Evolutionary conservation across 2,113 vertebrate genomes (phyloP).

Genomic region (Zapus hudsonius): DNA sequence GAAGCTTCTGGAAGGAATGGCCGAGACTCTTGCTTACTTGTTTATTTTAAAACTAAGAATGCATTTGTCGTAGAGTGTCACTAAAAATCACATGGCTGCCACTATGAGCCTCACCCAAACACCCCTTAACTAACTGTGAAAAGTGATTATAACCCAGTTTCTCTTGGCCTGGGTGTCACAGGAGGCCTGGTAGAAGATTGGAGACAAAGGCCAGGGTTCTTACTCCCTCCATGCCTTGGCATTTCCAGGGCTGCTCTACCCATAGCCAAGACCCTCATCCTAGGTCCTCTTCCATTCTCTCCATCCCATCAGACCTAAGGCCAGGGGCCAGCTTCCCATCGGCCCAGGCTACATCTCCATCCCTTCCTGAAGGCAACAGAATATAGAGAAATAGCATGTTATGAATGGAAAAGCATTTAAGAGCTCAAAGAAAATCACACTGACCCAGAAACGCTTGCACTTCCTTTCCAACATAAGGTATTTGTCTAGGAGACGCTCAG

Average conservation of each 20-base stretch:
- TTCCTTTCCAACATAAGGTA: accelerated
- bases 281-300: not conserved
- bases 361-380: not conserved
- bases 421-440: not conserved
- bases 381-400: not conserved
- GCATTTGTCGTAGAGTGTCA: too few species aligned
- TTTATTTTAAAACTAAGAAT: conserved; percentile 7
- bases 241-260: not conserved
- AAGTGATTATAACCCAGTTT: not conserved
- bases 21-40: not conserved
- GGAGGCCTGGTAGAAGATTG: not conserved
- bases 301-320: not conserved
- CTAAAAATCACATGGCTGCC: not conserved
- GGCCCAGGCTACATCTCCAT: too few species aligned
- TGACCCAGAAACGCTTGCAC: not conserved
- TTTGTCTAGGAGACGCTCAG: not conserved
- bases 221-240: accelerated
- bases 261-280: not conserved
- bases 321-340: not conserved
- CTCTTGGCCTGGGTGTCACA: accelerated
- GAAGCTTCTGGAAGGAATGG: not conserved
- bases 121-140: not conserved
- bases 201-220: not conserved
- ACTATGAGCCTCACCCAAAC: not conserved
- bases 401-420: not conserved